A percentile compares a stretch with the other conserved stretches of the same genome.
Conservation (phyloP, 2,113 vertebrate genomes). For the Rattus norvegicus region DNA sequence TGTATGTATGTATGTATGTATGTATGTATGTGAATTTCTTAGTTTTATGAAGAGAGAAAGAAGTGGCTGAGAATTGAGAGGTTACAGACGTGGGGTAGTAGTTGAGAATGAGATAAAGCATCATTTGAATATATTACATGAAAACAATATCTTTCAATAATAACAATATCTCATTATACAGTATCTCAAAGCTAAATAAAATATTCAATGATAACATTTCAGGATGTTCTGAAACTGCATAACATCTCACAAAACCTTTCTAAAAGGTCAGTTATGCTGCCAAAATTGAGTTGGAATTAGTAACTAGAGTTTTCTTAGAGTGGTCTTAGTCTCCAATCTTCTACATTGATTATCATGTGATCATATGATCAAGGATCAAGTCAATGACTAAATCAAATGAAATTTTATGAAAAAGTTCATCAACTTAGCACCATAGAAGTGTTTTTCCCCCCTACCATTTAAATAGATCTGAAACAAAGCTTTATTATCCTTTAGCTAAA, state of each 20-base stretch:
- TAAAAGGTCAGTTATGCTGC: not conserved
- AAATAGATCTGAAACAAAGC: not conserved
- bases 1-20: not conserved
- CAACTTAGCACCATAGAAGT: not conserved
- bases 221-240: not conserved
- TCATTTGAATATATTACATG: not conserved
- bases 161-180: not conserved
- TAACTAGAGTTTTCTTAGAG: not conserved
- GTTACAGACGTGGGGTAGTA: not conserved
- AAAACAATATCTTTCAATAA: not conserved
- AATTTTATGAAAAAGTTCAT: not conserved
- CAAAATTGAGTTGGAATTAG: not conserved
- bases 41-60: not conserved
- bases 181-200: not conserved
- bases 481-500: not conserved
- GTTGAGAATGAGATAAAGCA: not conserved
- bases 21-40: not conserved
- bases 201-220: not conserved
- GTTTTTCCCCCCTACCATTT: not conserved
- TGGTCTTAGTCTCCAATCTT: not conserved
- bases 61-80: not conserved
- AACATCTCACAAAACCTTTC: not conserved
- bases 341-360: not conserved
- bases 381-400: not conserved
- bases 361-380: not conserved